Evolutionary conservation across 2,113 vertebrate genomes (phyloP).

Genomic region (Oreochromis aureus): DNA sequence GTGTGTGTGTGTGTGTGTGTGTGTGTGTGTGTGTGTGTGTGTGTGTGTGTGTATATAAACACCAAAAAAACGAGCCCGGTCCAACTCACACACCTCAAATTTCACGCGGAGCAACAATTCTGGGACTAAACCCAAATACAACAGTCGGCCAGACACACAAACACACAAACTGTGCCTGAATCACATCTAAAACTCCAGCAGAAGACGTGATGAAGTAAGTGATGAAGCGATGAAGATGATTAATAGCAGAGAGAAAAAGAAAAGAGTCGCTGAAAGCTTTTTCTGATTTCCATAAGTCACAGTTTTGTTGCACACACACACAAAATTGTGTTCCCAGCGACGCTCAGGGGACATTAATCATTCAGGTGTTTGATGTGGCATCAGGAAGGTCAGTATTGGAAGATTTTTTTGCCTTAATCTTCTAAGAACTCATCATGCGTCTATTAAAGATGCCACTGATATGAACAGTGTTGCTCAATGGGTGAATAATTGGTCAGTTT

Average conservation of each 20-base stretch:
- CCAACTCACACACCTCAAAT: slow-evolving; percentile 11
- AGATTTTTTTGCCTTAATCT: background rate
- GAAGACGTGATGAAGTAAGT: background rate
- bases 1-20: background rate
- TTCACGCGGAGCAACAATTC: slow-evolving; percentile 11
- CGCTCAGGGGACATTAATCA: background rate
- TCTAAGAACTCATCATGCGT: background rate
- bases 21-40: background rate
- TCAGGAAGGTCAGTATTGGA: background rate
- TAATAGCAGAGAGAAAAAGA: background rate
- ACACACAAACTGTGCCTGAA: background rate
- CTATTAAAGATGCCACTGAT: background rate
- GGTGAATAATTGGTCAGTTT: background rate
- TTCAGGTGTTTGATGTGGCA: background rate
- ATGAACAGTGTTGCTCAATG: background rate
- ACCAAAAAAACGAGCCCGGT: background rate
- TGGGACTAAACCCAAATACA: slow-evolving; percentile 38
- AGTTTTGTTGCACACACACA: background rate
- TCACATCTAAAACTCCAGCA: background rate
- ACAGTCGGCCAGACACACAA: background rate
- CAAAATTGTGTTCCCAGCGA: background rate
- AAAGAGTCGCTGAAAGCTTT: background rate
- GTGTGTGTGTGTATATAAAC: background rate
- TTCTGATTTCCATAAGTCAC: background rate
- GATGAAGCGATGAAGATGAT: background rate